Conservation (phyloP, 2,888 invertebrate species). For the Hipparchia sbordonii region DNA sequence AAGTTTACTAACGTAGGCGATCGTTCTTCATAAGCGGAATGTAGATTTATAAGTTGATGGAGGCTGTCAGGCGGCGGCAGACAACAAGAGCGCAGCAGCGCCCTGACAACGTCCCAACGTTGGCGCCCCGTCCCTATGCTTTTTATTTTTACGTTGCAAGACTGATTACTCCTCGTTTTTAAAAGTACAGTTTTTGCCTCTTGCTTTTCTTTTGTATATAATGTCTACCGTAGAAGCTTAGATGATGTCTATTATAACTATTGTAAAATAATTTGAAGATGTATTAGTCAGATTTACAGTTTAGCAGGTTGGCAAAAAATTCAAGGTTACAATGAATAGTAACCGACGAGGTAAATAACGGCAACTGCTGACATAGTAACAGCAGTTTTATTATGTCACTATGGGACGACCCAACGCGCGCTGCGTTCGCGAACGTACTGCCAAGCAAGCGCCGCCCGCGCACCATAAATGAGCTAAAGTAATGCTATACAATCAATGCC, state of each 20-base stretch:
- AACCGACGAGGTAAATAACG: conserved; percentile 14
- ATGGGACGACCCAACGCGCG: conserved; percentile 60
- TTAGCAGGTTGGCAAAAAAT: conserved; percentile 6
- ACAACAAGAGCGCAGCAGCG: conserved; percentile 71
- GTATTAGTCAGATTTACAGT: neutral
- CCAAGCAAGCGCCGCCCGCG: conserved; percentile 55
- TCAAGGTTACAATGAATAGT: conserved; percentile 17
- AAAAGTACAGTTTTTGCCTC: neutral
- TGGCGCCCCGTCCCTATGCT: conserved; percentile 59
- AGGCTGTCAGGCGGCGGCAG: conserved; percentile 68
- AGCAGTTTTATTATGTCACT: conserved; percentile 44
- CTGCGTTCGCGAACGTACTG: conserved; percentile 71
- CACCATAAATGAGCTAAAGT: conserved; percentile 58
- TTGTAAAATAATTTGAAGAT: conserved; percentile 8
- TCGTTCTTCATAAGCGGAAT: conserved; percentile 59
- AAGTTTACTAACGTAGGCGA: conserved; percentile 71
- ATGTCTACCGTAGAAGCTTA: neutral
- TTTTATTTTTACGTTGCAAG: conserved; percentile 42
- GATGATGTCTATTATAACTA: neutral
- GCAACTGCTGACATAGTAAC: conserved; percentile 34
- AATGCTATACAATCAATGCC: conserved; percentile 46
- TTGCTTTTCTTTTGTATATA: neutral
- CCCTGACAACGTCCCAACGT: conserved; percentile 63
- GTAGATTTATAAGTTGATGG: conserved; percentile 63
- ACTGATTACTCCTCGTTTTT: conserved; percentile 5